Evolutionary conservation across 1,140 invertebrate species (phyloP), one percentile per base, ranked within the genome.

Genomic region (Kradibia gibbosae): DNA sequence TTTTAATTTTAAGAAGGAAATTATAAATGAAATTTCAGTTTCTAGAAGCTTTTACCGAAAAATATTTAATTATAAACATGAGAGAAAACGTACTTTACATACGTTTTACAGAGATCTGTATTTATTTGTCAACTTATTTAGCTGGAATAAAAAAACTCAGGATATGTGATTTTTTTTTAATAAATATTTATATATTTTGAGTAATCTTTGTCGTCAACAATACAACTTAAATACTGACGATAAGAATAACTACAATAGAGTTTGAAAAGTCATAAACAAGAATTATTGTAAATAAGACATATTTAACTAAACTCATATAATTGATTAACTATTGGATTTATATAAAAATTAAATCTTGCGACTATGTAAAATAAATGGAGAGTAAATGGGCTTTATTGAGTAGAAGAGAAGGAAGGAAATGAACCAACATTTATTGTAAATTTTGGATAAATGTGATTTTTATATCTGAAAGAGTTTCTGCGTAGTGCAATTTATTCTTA

Each of bases 401-500:
- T 31, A 48, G 36, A 70, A 71, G 25, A 71, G 22, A 25, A 13
- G 31, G 8, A 25, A 22, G 25, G 15, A 20, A 76, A 70, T 73
- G 57, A 50, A 67, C 80, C 45, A 39, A 55, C 57, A 13, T 53
- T 36, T 67, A 22, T 80, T 83, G 75, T 84, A 60, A 72, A 53
- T 25, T 20, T 60, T 71, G 74, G 25, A 57, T 17, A 28, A 65
- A 57, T 50, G 45, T 42, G 42, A 81, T 57, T 48, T 8, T 71
- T 34, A 34, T 1, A 55, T 75, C 77, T 78, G 17, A n/a, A 39
- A 73, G 36, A 79, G 74, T 74, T 81, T 80, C 48, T 50, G 57
- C 83, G 79, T 82, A 86, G 86, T 88, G 86, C 87, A 84, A 84
- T 84, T 83, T 81, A 81, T 84, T 84, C 85, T 85, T 88, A 86